Evolutionary conservation across 1,140 invertebrate genomes (phyloP).

Genomic region (Antheraea mylitta): DNA sequence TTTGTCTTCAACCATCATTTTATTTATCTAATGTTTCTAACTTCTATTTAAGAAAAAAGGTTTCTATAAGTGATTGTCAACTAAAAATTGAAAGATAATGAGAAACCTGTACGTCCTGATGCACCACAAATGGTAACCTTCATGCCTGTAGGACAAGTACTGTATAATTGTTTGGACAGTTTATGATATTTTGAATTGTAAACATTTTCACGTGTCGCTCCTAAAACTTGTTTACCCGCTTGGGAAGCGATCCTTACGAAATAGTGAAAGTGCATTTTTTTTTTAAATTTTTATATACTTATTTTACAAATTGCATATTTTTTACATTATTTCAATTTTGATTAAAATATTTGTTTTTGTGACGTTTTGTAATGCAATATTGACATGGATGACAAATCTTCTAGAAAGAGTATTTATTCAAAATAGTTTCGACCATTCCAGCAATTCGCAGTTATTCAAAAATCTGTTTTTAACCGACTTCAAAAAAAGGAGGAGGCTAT

Average conservation of each 20-base stretch:
- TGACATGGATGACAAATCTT: background rate
- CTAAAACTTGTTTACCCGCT: background rate
- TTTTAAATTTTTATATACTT: constrained; percentile 17
- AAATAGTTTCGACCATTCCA: too few species aligned
- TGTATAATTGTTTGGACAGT: constrained; percentile 30
- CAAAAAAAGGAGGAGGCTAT: too few species aligned
- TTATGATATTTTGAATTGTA: background rate
- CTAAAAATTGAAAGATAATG: background rate
- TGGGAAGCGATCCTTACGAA: background rate
- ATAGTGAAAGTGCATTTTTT: constrained; percentile 25
- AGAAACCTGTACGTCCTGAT: constrained; percentile 53
- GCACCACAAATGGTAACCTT: constrained; percentile 67
- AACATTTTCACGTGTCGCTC: background rate
- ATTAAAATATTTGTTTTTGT: background rate
- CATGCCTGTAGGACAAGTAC: constrained; percentile 55
- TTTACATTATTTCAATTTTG: background rate
- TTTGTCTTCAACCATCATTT: too few species aligned
- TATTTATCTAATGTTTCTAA: too few species aligned
- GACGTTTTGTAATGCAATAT: background rate
- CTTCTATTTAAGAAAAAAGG: too few species aligned
- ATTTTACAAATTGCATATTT: constrained; percentile 6
- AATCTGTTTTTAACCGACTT: too few species aligned
- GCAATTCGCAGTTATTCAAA: too few species aligned
- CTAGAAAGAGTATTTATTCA: too few species aligned
- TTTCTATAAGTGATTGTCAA: too few species aligned